phyloP scores from a whole-genome alignment of 2,888 invertebrate genomes.

The Drosophila limbata region DNA sequence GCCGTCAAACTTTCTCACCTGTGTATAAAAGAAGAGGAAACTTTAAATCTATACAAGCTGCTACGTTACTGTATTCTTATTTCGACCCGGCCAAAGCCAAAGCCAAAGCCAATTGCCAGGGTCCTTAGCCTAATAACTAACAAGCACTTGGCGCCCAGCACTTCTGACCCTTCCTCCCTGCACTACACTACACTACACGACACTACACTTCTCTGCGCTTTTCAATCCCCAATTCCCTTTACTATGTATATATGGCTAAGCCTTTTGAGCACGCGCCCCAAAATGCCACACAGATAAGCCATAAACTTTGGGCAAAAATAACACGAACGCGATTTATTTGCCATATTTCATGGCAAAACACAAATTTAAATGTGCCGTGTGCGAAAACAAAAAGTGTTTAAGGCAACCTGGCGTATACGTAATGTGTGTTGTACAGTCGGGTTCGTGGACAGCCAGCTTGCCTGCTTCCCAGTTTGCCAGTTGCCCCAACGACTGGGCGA shows the following conservation, averaged over 20 bases:
- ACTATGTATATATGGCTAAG: slow-evolving; percentile 37
- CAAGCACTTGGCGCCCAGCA: slow-evolving; percentile 64
- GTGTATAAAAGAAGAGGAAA: slow-evolving; percentile 11
- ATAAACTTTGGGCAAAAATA: slow-evolving; percentile 65
- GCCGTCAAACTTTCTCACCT: slow-evolving; percentile 56
- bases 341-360: slow-evolving; percentile 76
- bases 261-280: slow-evolving; percentile 71
- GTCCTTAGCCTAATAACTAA: slow-evolving; percentile 75
- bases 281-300: slow-evolving; percentile 68
- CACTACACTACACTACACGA: not conserved
- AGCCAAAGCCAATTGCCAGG: slow-evolving; percentile 58
- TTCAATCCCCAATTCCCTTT: slow-evolving; percentile 2
- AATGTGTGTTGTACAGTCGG: slow-evolving; percentile 62
- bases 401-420: slow-evolving; percentile 76
- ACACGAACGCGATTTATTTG: slow-evolving; percentile 76
- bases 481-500: slow-evolving; percentile 26
- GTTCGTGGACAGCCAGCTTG: slow-evolving; percentile 8
- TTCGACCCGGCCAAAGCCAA: slow-evolving; percentile 23
- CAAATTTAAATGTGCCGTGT: slow-evolving; percentile 76
- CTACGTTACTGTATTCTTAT: slow-evolving; percentile 11
- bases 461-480: slow-evolving; percentile 7
- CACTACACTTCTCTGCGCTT: not conserved
- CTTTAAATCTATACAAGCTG: slow-evolving; percentile 29
- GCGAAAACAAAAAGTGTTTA: slow-evolving; percentile 78
- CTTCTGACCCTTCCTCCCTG: not conserved